phyloP scores from a whole-genome alignment of 2,113 vertebrate species.

The Otocyon megalotis region DNA sequence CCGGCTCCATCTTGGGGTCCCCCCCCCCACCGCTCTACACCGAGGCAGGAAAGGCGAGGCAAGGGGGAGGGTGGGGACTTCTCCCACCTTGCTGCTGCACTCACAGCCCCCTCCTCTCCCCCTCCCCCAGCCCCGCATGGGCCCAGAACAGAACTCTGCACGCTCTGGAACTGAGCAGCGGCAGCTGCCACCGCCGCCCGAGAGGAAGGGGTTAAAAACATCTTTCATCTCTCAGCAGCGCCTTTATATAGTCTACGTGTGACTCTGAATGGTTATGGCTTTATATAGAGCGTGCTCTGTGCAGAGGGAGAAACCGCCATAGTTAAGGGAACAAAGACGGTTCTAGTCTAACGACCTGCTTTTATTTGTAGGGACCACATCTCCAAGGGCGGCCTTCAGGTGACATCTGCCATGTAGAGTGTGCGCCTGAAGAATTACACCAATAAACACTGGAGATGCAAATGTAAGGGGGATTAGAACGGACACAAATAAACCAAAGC shows the following conservation, averaged over 20 bases:
- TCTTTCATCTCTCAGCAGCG: slow-evolving; percentile 78
- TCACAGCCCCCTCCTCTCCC: not conserved
- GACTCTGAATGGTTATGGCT: slow-evolving; percentile 79
- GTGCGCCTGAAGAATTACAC: slow-evolving; percentile 14
- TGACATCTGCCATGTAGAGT: slow-evolving; percentile 64
- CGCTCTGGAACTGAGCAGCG: not conserved
- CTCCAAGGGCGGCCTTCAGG: slow-evolving; percentile 70
- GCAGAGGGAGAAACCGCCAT: slow-evolving; percentile 61
- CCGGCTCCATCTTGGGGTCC: not conserved
- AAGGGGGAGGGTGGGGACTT: not conserved
- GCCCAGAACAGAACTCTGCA: slow-evolving; percentile 24
- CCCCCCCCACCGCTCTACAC: not conserved
- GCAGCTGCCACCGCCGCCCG: not conserved
- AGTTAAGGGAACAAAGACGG: slow-evolving; percentile 78
- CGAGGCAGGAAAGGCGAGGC: not conserved
- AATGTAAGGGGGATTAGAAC: not conserved
- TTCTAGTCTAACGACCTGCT: slow-evolving; percentile 69
- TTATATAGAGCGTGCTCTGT: slow-evolving; percentile 78
- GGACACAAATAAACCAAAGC: not conserved
- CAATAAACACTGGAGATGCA: slow-evolving; percentile 28
- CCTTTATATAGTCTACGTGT: slow-evolving; percentile 79
- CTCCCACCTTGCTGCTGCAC: not conserved
- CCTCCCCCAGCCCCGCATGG: not conserved
- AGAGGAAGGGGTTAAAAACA: slow-evolving; percentile 78
- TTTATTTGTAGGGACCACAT: slow-evolving; percentile 60